These are phyloP conservation scores for Temnothorax nylanderi DNA, from an alignment of 1,140 invertebrate genomes.

Conservation along the genomic window DNA sequence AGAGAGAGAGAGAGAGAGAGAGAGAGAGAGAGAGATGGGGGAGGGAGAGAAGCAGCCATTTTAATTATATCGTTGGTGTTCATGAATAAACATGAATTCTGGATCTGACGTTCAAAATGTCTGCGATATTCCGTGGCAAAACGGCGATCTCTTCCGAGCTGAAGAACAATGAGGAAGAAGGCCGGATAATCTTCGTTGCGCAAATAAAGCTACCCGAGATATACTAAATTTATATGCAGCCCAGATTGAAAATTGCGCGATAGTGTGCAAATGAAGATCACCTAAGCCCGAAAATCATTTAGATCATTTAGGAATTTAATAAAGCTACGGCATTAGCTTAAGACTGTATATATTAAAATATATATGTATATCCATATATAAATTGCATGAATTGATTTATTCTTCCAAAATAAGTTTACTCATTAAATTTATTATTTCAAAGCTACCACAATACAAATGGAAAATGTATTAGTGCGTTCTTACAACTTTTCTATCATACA, in stretches of 20 bases:
- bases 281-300: background rate
- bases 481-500: background rate
- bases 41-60: constrained; percentile 27
- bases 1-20: too few relatives aligned
- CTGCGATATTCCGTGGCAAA: constrained; percentile 32
- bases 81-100: constrained; percentile 69
- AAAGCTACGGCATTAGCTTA: background rate
- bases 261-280: constrained; percentile 1
- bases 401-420: background rate
- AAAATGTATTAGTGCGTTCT: background rate
- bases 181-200: constrained; percentile 14
- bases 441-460: background rate
- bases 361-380: background rate
- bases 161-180: constrained; percentile 38
- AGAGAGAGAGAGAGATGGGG: background rate
- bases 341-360: background rate
- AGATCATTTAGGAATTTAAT: background rate
- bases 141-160: constrained; percentile 20
- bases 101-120: constrained; percentile 55
- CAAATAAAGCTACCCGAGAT: constrained; percentile 4
- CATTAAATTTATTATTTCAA: background rate
- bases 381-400: background rate
- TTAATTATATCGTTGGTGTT: constrained; percentile 65
- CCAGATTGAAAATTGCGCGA: background rate
- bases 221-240: background rate